Evolutionary conservation across 2,888 invertebrate genomes (phyloP), one percentile per base, ranked within the genome.

Genomic region (Deilephila porcellus): DNA sequence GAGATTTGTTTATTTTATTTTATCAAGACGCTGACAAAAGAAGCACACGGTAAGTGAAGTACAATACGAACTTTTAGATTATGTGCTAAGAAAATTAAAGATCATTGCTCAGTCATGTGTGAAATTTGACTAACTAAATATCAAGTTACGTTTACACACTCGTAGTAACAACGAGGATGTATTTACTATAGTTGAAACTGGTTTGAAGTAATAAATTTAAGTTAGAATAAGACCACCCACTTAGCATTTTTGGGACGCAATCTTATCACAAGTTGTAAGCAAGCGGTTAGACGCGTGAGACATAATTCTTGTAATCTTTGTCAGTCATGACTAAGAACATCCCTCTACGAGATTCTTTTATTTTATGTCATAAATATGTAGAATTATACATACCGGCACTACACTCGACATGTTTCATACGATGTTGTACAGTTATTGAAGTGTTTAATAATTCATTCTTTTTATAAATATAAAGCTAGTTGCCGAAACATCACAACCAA

Each of bases 21-120:
- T 76, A 72, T 72, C 78, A 74, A 74, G 63, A 74, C 75, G 75
- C 75, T 76, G 76, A 76, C 74, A 78, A 82, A 84, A 76, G 79
- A 83, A 85, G 79, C 80, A 77, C 78, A 79, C 84, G 88, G 90
- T 91, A 82, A 87, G 90, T 82, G 67, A 77, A 53, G 72, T 75
- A 29, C 14, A 64, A 4, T 64, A 20, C 37, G 14, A 37, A 45
- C 67, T 52, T 71, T 73, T 71, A 74, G 70, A n/a, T 72, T 67
- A 56, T 75, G 73, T 76, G 71, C 76, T 72, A 63, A 75, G 75
- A 74, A 74, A 67, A 34, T 71, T 70, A 34, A 62, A 72, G 67
- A 20, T 52, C 67, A 20, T 52, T 67, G 67, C 52, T 67, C 67
- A 67, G 25, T 67, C 67, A 67, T 67, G 25, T 67, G 67, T 52